These are phyloP conservation scores for Myopa testacea DNA, from an alignment of 2,888 invertebrate species.

Conservation along the genomic window DNA sequence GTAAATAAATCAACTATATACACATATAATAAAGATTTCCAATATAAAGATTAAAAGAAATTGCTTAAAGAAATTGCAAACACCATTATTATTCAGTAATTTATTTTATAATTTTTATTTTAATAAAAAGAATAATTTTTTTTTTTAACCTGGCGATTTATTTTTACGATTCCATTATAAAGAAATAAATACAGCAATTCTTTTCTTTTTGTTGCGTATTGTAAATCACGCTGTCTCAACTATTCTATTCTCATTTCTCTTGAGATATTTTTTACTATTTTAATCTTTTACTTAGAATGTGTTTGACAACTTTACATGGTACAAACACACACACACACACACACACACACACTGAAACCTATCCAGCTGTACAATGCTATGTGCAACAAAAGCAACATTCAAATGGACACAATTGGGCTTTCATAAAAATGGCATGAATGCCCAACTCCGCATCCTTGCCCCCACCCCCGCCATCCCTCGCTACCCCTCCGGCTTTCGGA, in stretches of 20 bases:
- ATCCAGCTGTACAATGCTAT: neutral
- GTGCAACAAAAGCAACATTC: constrained; percentile 29
- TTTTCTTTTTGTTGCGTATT: neutral
- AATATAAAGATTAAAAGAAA: too few relatives aligned
- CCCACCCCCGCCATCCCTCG: neutral
- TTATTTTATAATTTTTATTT: too few relatives aligned
- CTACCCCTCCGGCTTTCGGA: neutral
- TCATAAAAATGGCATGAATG: neutral
- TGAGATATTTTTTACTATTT: constrained; percentile 5
- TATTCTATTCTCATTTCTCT: neutral
- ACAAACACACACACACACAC: neutral
- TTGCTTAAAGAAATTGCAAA: too few relatives aligned
- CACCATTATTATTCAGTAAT: too few relatives aligned
- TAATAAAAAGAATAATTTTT: too few relatives aligned
- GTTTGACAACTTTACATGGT: constrained; percentile 6
- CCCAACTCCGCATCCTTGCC: neutral
- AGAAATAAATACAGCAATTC: too few relatives aligned
- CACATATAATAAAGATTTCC: too few relatives aligned
- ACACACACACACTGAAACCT: constrained; percentile 8
- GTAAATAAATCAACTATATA: too few relatives aligned
- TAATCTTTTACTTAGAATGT: constrained; percentile 24
- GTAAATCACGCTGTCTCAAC: neutral
- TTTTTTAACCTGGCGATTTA: too few relatives aligned
- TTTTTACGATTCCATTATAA: too few relatives aligned
- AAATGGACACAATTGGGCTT: constrained; percentile 30